Conservation (phyloP, 2,797 vertebrate genomes). For the Bradypus variegatus region DNA sequence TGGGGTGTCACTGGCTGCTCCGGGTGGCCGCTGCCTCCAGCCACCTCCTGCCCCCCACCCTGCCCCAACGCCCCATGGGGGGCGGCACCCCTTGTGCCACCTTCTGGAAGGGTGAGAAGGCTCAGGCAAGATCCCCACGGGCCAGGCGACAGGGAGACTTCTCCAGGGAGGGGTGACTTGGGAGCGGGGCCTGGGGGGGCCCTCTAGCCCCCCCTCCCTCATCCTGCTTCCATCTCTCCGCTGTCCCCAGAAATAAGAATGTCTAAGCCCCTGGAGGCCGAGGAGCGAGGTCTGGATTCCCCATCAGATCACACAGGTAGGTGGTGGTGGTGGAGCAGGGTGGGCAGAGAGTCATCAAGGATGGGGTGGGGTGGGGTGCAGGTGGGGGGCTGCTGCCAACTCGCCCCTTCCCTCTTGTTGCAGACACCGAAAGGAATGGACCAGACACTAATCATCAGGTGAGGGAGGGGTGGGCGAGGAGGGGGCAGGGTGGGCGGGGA, state of each 20-base stretch:
- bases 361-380: not conserved
- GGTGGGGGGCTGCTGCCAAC: not conserved
- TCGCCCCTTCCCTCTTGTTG: conserved; percentile 58
- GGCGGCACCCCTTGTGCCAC: not conserved
- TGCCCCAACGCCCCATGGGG: not conserved
- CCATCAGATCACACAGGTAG: conserved; percentile 84
- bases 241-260: conserved; percentile 87
- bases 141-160: too few relatives aligned
- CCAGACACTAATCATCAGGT: conserved; percentile 92
- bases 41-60: not conserved
- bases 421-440: conserved; percentile 89
- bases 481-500: not conserved
- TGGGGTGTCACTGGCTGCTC: not conserved
- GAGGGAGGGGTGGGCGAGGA: not conserved
- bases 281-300: conserved; percentile 84
- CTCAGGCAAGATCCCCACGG: not conserved
- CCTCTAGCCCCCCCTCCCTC: conserved; percentile 58
- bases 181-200: not conserved
- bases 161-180: not conserved
- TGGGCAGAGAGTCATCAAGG: not conserved
- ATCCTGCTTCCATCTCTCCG: conserved; percentile 53
- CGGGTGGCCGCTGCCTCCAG: not conserved
- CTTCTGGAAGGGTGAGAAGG: not conserved
- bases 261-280: conserved; percentile 88
- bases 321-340: not conserved